These are phyloP conservation scores for Fulmarus glacialis DNA, from an alignment of 2,113 vertebrate species.

Conservation along the genomic window DNA sequence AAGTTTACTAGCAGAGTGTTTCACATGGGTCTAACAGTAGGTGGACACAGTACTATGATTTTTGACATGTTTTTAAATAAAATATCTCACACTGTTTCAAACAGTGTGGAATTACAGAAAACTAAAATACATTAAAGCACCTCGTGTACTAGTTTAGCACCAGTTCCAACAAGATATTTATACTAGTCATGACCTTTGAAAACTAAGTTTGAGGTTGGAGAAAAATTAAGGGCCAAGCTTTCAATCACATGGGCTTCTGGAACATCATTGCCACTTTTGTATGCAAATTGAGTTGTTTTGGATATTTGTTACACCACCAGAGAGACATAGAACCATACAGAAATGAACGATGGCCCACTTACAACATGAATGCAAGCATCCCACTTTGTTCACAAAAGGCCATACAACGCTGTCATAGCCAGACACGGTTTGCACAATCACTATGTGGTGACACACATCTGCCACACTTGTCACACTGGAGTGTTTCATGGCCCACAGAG, in stretches of 20 bases:
- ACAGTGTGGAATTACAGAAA: not conserved
- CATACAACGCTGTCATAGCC: not conserved
- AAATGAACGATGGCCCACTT: not conserved
- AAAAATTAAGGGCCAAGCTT: not conserved
- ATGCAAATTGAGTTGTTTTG: not conserved
- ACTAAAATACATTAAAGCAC: constrained; percentile 23
- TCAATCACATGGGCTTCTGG: not conserved
- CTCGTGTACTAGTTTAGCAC: constrained; percentile 44
- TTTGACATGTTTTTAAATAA: not conserved
- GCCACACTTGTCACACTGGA: not conserved
- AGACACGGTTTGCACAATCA: not conserved
- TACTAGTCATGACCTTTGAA: not conserved
- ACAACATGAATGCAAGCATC: not conserved
- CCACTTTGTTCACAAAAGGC: not conserved
- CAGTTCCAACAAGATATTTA: not conserved
- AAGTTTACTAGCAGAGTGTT: not conserved
- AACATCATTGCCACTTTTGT: fast-evolving
- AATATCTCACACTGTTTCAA: not conserved
- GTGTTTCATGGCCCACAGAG: not conserved
- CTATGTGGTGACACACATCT: not conserved
- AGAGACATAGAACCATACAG: not conserved
- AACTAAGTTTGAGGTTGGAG: not conserved
- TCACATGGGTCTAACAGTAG: not conserved
- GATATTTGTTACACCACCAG: not conserved
- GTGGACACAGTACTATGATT: not conserved